Conservation (phyloP, 2,113 vertebrate species). For the Nesogale talazaci region DNA sequence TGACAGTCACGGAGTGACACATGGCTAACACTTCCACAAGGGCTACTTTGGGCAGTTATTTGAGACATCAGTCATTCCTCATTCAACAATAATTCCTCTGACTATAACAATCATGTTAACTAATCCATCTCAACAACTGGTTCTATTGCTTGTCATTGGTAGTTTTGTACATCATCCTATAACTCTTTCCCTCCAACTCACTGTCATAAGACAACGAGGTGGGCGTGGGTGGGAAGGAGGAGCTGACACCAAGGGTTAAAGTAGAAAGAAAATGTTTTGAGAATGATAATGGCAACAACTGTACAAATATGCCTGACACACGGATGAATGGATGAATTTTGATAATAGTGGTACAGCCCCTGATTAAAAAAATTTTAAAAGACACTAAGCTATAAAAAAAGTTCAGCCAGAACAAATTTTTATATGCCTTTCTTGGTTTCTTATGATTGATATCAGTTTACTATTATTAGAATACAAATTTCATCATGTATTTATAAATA, state of each 20-base stretch:
- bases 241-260: too few relatives aligned
- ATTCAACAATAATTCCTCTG: constrained; percentile 45
- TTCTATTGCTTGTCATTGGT: constrained; percentile 49
- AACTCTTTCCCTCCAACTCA: background rate
- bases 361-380: too few relatives aligned
- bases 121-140: background rate
- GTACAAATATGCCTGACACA: too few relatives aligned
- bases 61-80: constrained; percentile 68
- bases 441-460: background rate
- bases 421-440: background rate
- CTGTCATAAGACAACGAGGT: background rate
- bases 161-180: constrained; percentile 41
- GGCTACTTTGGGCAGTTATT: constrained; percentile 30
- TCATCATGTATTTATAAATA: background rate
- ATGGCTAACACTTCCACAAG: background rate
- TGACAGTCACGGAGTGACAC: background rate
- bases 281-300: too few relatives aligned
- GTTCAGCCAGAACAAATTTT: background rate
- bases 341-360: too few relatives aligned
- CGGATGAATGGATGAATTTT: too few relatives aligned
- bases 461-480: background rate
- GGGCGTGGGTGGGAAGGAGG: too few relatives aligned
- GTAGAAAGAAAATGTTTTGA: too few relatives aligned
- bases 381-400: background rate
- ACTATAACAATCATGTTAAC: constrained; percentile 52